phyloP scores from a whole-genome alignment of 2,113 vertebrate genomes.

The Gopherus evgoodei region DNA sequence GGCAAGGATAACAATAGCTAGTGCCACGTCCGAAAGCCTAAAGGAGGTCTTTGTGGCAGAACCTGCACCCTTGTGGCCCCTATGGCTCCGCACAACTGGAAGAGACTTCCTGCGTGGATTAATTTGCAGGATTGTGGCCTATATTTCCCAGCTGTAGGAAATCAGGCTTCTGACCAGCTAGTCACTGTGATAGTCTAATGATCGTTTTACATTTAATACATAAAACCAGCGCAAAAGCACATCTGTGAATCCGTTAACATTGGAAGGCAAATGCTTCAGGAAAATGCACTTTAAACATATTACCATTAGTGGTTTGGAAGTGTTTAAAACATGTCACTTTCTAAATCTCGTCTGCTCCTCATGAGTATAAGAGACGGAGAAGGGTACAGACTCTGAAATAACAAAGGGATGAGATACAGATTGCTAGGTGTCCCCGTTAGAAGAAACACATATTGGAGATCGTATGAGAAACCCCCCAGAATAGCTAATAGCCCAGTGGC shows the following conservation, averaged over 20 bases:
- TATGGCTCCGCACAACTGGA: neutral
- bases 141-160: neutral
- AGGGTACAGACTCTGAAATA: neutral
- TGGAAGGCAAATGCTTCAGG: neutral
- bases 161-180: neutral
- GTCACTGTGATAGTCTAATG: neutral
- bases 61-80: accelerated
- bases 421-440: neutral
- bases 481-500: neutral
- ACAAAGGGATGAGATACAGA: neutral
- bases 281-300: neutral
- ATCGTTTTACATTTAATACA: neutral
- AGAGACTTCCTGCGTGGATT: neutral
- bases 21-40: neutral
- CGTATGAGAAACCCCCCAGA: neutral
- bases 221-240: neutral
- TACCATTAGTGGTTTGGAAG: neutral
- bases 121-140: neutral
- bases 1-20: neutral
- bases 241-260: neutral
- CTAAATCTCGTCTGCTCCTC: neutral
- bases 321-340: neutral
- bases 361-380: neutral
- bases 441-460: neutral
- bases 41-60: neutral